These are phyloP conservation scores for Ictidomys tridecemlineatus DNA, from an alignment of 2,113 vertebrate species.

Conservation along the genomic window DNA sequence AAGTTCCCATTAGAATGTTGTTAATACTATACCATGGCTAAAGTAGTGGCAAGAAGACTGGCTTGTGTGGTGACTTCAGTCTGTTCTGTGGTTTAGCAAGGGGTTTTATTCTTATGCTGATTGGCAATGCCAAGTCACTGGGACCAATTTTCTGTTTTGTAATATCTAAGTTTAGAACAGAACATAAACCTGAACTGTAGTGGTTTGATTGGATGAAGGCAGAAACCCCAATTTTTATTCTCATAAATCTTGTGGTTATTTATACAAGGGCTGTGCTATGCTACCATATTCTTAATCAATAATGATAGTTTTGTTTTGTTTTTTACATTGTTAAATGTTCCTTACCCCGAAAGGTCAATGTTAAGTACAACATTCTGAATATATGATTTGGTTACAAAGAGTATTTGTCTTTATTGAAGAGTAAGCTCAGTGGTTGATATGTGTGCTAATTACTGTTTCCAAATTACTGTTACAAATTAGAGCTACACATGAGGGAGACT, in stretches of 20 bases:
- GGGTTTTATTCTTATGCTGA: constrained; percentile 65
- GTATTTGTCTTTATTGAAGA: constrained; percentile 84
- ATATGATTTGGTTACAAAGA: constrained; percentile 87
- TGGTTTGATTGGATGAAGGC: constrained; percentile 82
- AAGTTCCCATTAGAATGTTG: constrained; percentile 66
- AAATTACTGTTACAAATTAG: constrained; percentile 59
- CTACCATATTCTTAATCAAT: constrained; percentile 82
- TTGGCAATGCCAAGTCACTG: constrained; percentile 85
- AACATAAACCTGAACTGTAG: constrained; percentile 82
- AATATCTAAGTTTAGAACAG: constrained; percentile 83
- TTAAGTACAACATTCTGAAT: constrained; percentile 86
- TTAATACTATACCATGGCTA: neutral
- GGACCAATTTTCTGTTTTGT: constrained; percentile 88
- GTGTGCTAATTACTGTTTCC: constrained; percentile 71
- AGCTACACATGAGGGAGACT: constrained; percentile 11
- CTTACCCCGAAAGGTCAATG: constrained; percentile 87
- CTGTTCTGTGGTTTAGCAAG: constrained; percentile 17
- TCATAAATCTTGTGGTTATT: constrained; percentile 75
- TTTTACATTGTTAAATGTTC: constrained; percentile 80
- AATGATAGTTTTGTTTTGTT: constrained; percentile 55
- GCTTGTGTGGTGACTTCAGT: constrained; percentile 78
- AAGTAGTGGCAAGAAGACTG: constrained; percentile 60
- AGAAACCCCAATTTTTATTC: constrained; percentile 74
- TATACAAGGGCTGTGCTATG: constrained; percentile 87
- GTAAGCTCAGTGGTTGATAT: constrained; percentile 84